Base-by-base conservation (phyloP, 2,888 invertebrate genomes). In the Agonopterix subpropinquella region DNA sequence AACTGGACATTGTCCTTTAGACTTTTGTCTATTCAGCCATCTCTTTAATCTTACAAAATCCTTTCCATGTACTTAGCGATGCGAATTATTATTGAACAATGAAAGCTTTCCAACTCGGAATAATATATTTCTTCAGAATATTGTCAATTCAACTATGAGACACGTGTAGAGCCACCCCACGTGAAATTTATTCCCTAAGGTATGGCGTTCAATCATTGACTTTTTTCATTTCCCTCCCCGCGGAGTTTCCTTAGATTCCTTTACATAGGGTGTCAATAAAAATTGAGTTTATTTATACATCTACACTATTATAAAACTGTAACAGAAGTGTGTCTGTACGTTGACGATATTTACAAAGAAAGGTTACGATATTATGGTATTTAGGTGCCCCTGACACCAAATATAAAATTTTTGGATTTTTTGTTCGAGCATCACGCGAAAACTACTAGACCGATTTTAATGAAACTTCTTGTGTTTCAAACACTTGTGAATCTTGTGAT, bases 121-220 rank as follows among this genome's bases (percentile, higher is more conserved):
- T 51, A 52, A 53, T 51, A 60, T 66, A 65, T 65, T 64, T 59
- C 61, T 61, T 61, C 64, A 63, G 71, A 72, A 74, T 76, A 78
- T 79, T 76, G 78, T 68, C 78, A 77, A 80, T 81, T 78, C 71
- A 67, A 69, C 66, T 67, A 69, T 65, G 66, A 75, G 74, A 76
- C 77, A 78, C 77, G 79, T 73, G 75, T 73, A 70, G 61, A 41
- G 63, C 62, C 63, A 64, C 65, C 48, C 59, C 56, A 52, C 67
- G 61, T 61, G 66, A 79, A 83, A 84, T 82, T 74, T 85, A 87
- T 87, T 89, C 88, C 85, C 86, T 71, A 65, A 79, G 84, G 87
- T 79, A 83, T 78, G 79, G 73, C 77, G 75, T 78, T 84, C 83
- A 83, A 86, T 89, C 87, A 86, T 84, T 80, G 83, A 79, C 73